These are phyloP conservation scores for Platygyra sinensis DNA, from an alignment of 64 coral and sea anemone species.

Conservation along the genomic window DNA sequence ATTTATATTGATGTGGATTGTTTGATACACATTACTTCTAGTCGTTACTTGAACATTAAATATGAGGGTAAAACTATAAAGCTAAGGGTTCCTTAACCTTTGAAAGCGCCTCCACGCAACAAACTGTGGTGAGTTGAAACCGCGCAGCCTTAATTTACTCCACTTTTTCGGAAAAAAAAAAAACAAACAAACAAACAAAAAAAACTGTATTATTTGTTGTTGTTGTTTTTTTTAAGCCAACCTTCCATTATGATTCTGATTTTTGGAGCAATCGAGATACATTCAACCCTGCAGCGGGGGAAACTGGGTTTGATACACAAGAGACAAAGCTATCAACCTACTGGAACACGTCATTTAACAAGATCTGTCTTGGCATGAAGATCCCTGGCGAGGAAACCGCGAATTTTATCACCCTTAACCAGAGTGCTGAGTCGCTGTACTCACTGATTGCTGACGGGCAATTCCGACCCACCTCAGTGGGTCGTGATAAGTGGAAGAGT, in stretches of 20 bases:
- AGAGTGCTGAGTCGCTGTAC: neutral
- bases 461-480: neutral
- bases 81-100: too few relatives aligned
- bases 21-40: too few relatives aligned
- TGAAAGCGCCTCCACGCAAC: too few relatives aligned
- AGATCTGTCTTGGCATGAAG: neutral
- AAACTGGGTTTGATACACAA: neutral
- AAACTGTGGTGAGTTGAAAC: too few relatives aligned
- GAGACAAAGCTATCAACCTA: neutral
- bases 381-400: neutral
- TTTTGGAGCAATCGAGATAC: neutral
- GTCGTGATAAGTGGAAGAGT: neutral
- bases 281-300: neutral
- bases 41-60: too few relatives aligned
- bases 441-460: neutral
- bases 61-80: too few relatives aligned
- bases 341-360: neutral
- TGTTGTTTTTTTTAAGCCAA: neutral
- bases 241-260: neutral
- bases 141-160: too few relatives aligned
- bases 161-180: too few relatives aligned
- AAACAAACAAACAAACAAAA: too few relatives aligned
- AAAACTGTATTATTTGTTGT: too few relatives aligned
- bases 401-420: neutral
- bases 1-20: too few relatives aligned